Percentiles rank a stretch among this genome's conserved stretches.
Evolutionary conservation across 2,113 vertebrate species (phyloP).

Genomic region (Callipepla californica): DNA sequence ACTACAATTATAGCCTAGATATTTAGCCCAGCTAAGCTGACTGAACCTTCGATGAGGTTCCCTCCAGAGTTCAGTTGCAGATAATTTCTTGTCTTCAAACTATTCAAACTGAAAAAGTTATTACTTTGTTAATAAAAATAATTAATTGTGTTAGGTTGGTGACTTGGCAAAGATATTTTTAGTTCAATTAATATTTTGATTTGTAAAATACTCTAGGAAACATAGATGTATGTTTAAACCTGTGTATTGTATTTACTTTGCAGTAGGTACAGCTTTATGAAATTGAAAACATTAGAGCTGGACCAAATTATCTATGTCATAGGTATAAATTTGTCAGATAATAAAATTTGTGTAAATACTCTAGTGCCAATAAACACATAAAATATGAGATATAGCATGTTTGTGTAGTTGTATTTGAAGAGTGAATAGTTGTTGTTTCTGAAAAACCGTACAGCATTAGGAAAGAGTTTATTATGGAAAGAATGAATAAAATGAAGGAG

Average conservation of each 20-base stretch:
- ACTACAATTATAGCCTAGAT: neutral
- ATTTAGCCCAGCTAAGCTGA: neutral
- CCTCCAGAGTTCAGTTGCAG: neutral
- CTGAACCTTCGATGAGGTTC: neutral
- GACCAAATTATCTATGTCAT: neutral
- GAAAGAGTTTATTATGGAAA: neutral
- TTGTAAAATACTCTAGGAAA: neutral
- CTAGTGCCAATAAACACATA: neutral
- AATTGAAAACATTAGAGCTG: neutral
- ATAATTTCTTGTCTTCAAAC: neutral
- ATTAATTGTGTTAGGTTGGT: neutral
- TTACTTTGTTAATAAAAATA: neutral
- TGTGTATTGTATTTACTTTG: neutral
- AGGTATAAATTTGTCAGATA: neutral
- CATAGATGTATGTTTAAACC: neutral
- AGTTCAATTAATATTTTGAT: neutral
- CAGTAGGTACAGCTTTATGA: neutral
- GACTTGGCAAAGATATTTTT: neutral
- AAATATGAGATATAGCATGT: neutral
- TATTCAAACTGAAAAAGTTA: neutral
- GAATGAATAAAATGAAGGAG: neutral
- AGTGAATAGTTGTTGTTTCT: neutral
- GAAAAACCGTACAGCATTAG: neutral
- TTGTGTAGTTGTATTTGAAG: neutral
- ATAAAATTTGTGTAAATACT: neutral